A percentile compares a stretch with the other conserved stretches of the same genome.
phyloP scores from a whole-genome alignment of 2,797 vertebrate species.

The Coreius guichenoti region DNA sequence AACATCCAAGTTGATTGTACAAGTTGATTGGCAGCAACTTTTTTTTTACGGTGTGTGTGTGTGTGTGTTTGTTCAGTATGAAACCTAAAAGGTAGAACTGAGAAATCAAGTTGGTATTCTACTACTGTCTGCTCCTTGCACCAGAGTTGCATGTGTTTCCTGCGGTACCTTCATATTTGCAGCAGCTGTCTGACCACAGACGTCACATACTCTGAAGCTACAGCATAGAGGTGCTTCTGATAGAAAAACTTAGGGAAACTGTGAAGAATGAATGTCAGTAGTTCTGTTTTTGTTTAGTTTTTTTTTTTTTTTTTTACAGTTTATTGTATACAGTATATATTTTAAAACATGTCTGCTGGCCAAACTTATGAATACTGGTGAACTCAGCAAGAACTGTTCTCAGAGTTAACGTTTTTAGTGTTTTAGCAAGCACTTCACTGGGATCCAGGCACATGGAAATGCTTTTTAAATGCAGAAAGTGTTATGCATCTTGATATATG shows the following conservation, averaged over 20 bases:
- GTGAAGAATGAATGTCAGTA: neutral
- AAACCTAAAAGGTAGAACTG: slow-evolving; percentile 19
- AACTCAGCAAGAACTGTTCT: neutral
- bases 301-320: too few species aligned
- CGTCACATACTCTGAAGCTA: slow-evolving; percentile 56
- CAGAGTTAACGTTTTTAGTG: neutral
- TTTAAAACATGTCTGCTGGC: too few species aligned
- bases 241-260: neutral
- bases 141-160: slow-evolving; percentile 51
- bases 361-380: neutral
- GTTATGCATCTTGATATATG: neutral
- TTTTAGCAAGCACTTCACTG: neutral
- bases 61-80: neutral
- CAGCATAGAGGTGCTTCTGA: neutral
- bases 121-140: neutral
- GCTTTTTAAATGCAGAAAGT: neutral
- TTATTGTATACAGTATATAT: too few species aligned
- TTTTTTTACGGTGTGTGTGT: too few species aligned
- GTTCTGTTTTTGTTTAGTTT: too few species aligned
- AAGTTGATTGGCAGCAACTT: too few species aligned
- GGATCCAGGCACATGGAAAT: neutral
- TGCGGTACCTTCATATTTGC: slow-evolving; percentile 59
- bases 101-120: neutral
- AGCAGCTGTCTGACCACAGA: slow-evolving; percentile 61
- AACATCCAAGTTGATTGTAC: too few species aligned